phyloP scores from a whole-genome alignment of 2,113 vertebrate species.

The Zapus hudsonius region DNA sequence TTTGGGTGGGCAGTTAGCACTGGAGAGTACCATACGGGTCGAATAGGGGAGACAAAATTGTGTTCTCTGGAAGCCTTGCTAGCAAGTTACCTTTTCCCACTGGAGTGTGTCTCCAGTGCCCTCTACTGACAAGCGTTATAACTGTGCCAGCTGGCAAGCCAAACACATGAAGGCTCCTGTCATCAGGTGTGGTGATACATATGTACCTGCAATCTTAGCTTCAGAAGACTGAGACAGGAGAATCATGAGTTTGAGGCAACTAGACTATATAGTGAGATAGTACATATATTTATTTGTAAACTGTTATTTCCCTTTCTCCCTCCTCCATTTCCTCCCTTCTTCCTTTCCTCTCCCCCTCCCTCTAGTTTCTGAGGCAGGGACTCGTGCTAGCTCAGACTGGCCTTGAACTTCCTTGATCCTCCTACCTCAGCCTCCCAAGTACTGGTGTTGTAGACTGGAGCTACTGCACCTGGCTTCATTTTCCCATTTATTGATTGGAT shows the following conservation, averaged over 20 bases:
- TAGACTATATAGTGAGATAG: background rate
- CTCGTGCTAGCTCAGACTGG: too few species aligned
- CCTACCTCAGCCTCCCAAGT: too few species aligned
- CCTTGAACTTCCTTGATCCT: too few species aligned
- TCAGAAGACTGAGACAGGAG: background rate
- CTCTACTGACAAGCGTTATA: constrained; percentile 26
- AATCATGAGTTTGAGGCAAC: background rate
- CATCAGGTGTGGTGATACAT: background rate
- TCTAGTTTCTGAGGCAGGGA: too few species aligned
- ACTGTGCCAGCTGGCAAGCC: constrained; percentile 17
- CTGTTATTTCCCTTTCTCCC: too few species aligned
- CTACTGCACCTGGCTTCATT: too few species aligned
- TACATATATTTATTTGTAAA: too few species aligned
- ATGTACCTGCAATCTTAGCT: background rate
- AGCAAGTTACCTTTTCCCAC: background rate
- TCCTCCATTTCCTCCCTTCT: too few species aligned
- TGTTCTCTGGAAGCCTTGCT: background rate
- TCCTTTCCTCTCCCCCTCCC: background rate
- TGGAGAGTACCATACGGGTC: background rate
- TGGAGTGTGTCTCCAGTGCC: constrained; percentile 5
- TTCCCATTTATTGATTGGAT: too few species aligned
- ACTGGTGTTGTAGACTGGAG: too few species aligned
- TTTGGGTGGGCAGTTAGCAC: background rate
- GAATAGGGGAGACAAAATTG: background rate
- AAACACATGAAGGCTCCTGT: background rate